A percentile compares a stretch with the other conserved stretches of the same genome.
These are phyloP conservation scores for Lamprologus callipterus DNA, from an alignment of 2,113 vertebrate genomes.

Conservation along the genomic window DNA sequence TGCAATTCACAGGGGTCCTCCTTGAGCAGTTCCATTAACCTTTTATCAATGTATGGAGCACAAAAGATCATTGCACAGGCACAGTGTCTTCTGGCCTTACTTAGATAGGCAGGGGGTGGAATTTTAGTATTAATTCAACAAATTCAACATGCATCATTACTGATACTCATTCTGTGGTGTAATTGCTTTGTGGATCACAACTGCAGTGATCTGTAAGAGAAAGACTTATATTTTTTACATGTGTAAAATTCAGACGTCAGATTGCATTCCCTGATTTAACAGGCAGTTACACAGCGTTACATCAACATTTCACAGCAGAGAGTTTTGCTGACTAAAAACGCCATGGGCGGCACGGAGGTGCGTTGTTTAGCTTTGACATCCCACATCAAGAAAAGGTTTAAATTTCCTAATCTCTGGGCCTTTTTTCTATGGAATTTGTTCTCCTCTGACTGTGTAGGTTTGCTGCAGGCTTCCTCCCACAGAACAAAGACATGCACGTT, in stretches of 20 bases:
- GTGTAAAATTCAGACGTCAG: neutral
- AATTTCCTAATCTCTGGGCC: neutral
- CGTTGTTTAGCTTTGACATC: neutral
- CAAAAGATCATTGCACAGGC: neutral
- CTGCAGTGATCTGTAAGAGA: neutral
- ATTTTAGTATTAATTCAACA: neutral
- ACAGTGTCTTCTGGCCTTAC: neutral
- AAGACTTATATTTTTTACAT: neutral
- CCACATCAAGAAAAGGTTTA: neutral
- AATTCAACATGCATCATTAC: neutral
- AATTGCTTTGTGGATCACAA: neutral
- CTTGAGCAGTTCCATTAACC: constrained; percentile 8
- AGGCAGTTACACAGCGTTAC: neutral
- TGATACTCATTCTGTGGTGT: neutral
- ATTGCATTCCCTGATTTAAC: neutral
- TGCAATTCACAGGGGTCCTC: neutral
- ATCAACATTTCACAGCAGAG: neutral
- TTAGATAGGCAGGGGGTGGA: neutral
- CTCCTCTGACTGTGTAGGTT: neutral
- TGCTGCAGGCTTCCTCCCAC: neutral
- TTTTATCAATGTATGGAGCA: neutral
- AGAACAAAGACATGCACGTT: neutral
- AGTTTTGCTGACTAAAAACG: neutral
- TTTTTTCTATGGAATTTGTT: neutral
- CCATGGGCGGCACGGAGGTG: neutral